Evolutionary conservation across 2,888 invertebrate species (phyloP).

Genomic region (Tipula vernalis): DNA sequence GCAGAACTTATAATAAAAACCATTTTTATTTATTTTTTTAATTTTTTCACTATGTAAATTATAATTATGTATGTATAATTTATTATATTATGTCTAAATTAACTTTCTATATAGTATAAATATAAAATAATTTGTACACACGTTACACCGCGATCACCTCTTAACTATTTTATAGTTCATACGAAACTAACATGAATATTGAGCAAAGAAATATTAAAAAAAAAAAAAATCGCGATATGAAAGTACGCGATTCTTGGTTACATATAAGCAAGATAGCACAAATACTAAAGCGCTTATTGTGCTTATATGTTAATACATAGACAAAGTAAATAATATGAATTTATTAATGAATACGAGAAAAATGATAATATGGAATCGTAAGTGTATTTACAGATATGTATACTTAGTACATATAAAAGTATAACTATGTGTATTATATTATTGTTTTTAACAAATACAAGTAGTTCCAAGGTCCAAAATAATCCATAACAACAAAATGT

Average conservation of each 20-base stretch:
- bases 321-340: background rate
- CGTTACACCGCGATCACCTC: background rate
- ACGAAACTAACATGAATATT: background rate
- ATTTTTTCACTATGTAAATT: background rate
- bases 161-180: background rate
- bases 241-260: background rate
- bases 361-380: background rate
- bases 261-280: background rate
- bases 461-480: background rate
- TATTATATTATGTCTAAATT: background rate
- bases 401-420: background rate
- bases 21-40: background rate
- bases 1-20: background rate
- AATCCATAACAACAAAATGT: background rate
- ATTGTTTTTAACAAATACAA: background rate
- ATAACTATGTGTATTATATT: background rate
- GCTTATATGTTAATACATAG: background rate
- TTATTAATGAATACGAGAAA: background rate
- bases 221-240: background rate
- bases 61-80: background rate
- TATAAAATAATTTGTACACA: background rate
- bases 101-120: background rate
- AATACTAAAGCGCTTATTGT: background rate
- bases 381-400: background rate
- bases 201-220: background rate